Percentiles rank a stretch among this genome's conserved stretches.
Conservation (phyloP, 1,140 invertebrate species). For the Bilobella aurantiaca region DNA sequence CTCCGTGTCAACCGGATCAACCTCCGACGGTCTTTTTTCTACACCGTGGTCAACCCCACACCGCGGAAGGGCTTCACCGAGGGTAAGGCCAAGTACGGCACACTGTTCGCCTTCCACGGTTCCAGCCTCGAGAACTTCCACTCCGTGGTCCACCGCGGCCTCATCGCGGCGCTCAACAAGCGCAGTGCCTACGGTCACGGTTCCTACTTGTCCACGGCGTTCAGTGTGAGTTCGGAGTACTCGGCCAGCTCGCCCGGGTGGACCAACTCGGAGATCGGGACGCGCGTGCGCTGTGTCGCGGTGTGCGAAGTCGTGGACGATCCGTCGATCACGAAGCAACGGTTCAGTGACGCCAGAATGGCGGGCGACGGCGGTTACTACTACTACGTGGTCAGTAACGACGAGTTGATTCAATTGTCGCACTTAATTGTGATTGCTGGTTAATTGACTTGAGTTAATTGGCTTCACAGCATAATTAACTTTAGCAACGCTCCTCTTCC, state of each 20-base stretch:
- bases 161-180: not conserved
- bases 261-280: not conserved
- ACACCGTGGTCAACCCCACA: not conserved
- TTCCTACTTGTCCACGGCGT: not conserved
- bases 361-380: no score
- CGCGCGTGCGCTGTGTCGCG: not conserved
- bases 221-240: not conserved
- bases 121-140: constrained; percentile 4
- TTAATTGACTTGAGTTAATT: no score
- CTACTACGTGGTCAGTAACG: not conserved
- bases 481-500: no score
- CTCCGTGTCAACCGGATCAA: not conserved
- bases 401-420: not conserved
- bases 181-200: not conserved
- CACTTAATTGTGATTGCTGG: not conserved
- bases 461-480: no score
- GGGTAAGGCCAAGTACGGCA: not conserved
- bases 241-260: not conserved
- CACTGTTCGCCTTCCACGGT: not conserved
- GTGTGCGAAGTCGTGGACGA: constrained; percentile 1
- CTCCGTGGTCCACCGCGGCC: constrained; percentile 4
- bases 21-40: not conserved
- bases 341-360: not conserved
- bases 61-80: not conserved
- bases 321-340: not conserved